Evolutionary conservation across 2,113 vertebrate genomes (phyloP).

Genomic region (Hyperopisus bebe): DNA sequence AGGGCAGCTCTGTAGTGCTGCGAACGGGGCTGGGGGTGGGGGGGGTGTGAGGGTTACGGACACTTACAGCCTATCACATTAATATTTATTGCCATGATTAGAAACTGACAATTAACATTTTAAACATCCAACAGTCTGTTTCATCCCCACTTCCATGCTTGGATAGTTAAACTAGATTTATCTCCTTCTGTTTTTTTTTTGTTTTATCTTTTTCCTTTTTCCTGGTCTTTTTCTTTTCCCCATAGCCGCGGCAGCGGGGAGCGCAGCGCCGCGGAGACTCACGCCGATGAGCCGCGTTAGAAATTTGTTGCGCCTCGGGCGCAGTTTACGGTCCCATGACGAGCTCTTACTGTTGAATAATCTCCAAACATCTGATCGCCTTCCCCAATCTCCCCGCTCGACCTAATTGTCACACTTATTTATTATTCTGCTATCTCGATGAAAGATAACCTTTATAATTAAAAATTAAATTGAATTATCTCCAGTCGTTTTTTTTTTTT

Average conservation of each 20-base stretch:
- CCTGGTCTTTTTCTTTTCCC: not conserved
- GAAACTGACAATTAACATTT: slow-evolving; percentile 35
- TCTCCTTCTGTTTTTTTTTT: slow-evolving; percentile 20
- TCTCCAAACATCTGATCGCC: slow-evolving; percentile 22
- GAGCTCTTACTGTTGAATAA: slow-evolving; percentile 19
- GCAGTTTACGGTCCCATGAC: slow-evolving; percentile 2
- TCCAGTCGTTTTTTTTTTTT: not conserved
- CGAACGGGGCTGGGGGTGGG: not conserved
- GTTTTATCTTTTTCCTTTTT: not conserved
- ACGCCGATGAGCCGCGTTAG: not conserved
- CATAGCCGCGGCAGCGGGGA: not conserved
- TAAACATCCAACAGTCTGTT: slow-evolving; percentile 28
- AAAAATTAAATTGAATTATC: slow-evolving; percentile 28
- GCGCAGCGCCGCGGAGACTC: not conserved
- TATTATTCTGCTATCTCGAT: slow-evolving; percentile 30
- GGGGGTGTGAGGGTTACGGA: slow-evolving; percentile 15
- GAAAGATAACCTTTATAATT: slow-evolving; percentile 29
- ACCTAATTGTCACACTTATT: slow-evolving; percentile 29
- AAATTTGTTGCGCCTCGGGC: slow-evolving; percentile 20
- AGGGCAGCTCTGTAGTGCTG: too few species aligned
- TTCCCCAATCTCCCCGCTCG: slow-evolving; percentile 10
- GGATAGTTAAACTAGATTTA: slow-evolving; percentile 28
- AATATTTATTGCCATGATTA: slow-evolving; percentile 36
- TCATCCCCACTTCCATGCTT: slow-evolving; percentile 31
- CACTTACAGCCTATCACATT: slow-evolving; percentile 32